Percentiles rank a stretch among this genome's conserved stretches.
Evolutionary conservation across 2,797 vertebrate genomes (phyloP).

Genomic region (Carduelis carduelis): DNA sequence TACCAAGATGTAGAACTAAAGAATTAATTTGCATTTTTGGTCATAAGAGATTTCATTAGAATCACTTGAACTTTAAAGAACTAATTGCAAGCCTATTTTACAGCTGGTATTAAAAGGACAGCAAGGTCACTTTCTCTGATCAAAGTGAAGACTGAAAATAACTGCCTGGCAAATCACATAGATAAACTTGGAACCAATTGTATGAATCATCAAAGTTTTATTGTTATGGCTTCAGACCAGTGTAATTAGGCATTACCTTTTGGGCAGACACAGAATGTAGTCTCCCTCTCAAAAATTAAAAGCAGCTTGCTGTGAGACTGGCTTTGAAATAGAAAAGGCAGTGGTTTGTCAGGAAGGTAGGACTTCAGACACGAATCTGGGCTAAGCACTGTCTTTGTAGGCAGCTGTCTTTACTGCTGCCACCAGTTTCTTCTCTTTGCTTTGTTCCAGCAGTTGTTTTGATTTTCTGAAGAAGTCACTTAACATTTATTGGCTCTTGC

Average conservation of each 20-base stretch:
- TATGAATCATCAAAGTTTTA: conserved; percentile 13
- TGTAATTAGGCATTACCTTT: conserved; percentile 16
- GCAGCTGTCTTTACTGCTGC: not conserved
- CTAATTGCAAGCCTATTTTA: conserved; percentile 52
- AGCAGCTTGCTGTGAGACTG: not conserved
- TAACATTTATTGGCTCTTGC: not conserved
- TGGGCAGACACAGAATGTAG: not conserved
- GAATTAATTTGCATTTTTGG: conserved; percentile 49
- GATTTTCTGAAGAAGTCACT: not conserved
- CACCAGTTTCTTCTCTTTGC: not conserved
- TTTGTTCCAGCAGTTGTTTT: not conserved
- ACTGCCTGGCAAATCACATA: not conserved
- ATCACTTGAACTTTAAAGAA: conserved; percentile 54
- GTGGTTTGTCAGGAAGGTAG: not conserved
- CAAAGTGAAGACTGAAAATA: conserved; percentile 38
- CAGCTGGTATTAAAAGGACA: conserved; percentile 25
- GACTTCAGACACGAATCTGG: not conserved
- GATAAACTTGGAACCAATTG: conserved; percentile 8
- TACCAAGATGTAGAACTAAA: not conserved
- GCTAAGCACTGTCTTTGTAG: not conserved
- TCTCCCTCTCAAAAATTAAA: not conserved
- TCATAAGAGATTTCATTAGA: conserved; percentile 49
- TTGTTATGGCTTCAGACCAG: not conserved
- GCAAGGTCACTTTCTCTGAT: conserved; percentile 53
- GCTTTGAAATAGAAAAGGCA: conserved; percentile 13